Conservation (phyloP, 2,113 vertebrate species). For the Istiophorus platypterus region DNA sequence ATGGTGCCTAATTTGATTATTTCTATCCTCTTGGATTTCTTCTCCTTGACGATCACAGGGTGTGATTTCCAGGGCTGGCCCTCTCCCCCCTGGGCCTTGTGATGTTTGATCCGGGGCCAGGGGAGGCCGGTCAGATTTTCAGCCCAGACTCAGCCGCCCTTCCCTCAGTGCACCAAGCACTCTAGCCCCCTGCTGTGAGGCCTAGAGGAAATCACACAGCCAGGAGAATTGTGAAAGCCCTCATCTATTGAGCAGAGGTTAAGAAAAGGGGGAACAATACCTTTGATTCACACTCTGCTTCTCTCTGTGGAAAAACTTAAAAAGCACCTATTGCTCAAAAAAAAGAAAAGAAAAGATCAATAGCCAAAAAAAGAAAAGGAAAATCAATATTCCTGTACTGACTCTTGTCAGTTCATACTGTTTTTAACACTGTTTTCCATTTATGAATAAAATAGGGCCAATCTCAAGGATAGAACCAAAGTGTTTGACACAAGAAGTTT, state of each 20-base stretch:
- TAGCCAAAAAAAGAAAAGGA: constrained; percentile 33
- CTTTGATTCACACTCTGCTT: constrained; percentile 55
- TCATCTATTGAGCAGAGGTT: constrained; percentile 65
- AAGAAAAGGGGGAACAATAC: constrained; percentile 64
- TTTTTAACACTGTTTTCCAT: constrained; percentile 40
- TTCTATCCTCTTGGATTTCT: constrained; percentile 69
- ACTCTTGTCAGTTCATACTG: constrained; percentile 47
- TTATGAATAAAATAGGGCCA: constrained; percentile 15
- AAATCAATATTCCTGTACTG: constrained; percentile 58
- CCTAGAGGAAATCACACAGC: constrained; percentile 74
- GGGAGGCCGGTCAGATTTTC: constrained; percentile 72
- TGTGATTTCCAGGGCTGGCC: constrained; percentile 59
- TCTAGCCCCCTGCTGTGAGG: constrained; percentile 76
- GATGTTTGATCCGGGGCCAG: constrained; percentile 78
- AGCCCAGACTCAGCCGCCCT: constrained; percentile 67
- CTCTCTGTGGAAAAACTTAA: constrained; percentile 57
- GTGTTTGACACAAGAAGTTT: not conserved
- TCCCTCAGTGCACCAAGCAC: constrained; percentile 67
- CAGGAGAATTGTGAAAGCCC: constrained; percentile 65
- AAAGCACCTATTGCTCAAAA: constrained; percentile 58
- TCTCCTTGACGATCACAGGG: constrained; percentile 70
- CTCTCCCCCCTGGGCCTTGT: constrained; percentile 43
- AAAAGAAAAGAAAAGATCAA: constrained; percentile 37
- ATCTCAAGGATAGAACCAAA: not conserved
- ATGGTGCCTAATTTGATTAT: constrained; percentile 69